Evolutionary conservation across 2,113 vertebrate genomes (phyloP), one percentile per base, ranked within the genome.

Genomic region (Hippopotamus amphibius): DNA sequence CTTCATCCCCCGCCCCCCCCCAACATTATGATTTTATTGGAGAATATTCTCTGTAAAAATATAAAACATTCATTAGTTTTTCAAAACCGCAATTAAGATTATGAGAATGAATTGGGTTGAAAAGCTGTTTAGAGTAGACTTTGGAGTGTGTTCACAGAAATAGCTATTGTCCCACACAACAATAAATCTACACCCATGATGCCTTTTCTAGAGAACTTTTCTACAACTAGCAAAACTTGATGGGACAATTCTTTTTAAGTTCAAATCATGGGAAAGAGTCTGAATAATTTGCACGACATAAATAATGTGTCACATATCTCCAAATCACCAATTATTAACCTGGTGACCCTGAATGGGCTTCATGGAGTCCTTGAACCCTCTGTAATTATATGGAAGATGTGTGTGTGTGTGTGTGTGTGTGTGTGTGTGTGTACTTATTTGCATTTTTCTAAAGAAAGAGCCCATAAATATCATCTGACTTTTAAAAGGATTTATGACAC

Each of bases 371-470:
- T 68, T 85, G 88, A 95, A 28, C 7, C 37, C 46, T 2, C 12
- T 68, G 8, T 55, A 88, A 95, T 79, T 92, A 57, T 41, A 71
- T 50, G 17, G n/a, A 57, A 69, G 66, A 53, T 15, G n/a, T n/a
- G n/a, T 37, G 37, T 37, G 37, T 37, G 37, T 37, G 37, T 37
- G 37, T 33, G 53, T 83, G 21, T 72, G 5, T 91, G 13, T 57
- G 0, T 59, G 30, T 88, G 83, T 61, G 10, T 65, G 43, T 59
- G 71, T 12, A 76, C 22, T 95, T 85, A 81, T 55, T 57, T 65
- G 63, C 37, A 85, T 53, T 95, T 97, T 94, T 87, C 77, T 84
- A 88, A 85, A 85, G 72, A 89, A 68, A 79, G 17, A 82, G 16
- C 1, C 63, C 26, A 65, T 15, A 91, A 26, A 69, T 74, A 85